Percentiles rank a stretch among this genome's conserved stretches.
Conservation (phyloP, 1,140 invertebrate species). For the Zaprionus lachaisei region DNA sequence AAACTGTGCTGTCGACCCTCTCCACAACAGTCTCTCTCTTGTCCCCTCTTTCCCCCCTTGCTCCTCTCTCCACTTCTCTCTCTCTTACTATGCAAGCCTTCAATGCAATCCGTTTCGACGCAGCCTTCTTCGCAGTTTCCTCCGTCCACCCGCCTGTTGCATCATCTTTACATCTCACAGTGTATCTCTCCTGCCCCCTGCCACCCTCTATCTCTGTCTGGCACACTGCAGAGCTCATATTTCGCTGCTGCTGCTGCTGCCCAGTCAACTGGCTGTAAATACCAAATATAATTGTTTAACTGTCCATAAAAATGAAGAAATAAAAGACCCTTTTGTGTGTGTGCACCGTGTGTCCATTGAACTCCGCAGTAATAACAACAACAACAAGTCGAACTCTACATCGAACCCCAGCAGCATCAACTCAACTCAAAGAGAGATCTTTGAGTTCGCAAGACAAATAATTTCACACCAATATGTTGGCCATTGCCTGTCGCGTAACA, state of each 20-base stretch:
- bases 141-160: slow-evolving; percentile 43
- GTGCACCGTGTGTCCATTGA: slow-evolving; percentile 59
- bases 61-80: slow-evolving; percentile 8
- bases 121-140: slow-evolving; percentile 42
- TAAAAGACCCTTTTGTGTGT: slow-evolving; percentile 73
- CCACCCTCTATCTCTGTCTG: not conserved
- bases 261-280: slow-evolving; percentile 63
- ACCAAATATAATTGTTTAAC: slow-evolving; percentile 82
- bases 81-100: slow-evolving; percentile 11
- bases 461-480: slow-evolving; percentile 73
- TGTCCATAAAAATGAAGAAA: slow-evolving; percentile 74
- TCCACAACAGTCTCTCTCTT: not conserved
- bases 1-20: slow-evolving; percentile 33
- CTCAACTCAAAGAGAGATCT: slow-evolving; percentile 59
- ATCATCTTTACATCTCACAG: slow-evolving; percentile 52
- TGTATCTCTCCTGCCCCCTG: not conserved
- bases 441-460: slow-evolving; percentile 58
- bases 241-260: slow-evolving; percentile 38
- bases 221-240: slow-evolving; percentile 59
- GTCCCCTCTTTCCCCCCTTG: not conserved
- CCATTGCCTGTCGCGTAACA: slow-evolving; percentile 27
- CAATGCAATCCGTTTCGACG: not conserved
- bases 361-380: slow-evolving; percentile 37
- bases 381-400: not conserved
- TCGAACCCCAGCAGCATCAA: slow-evolving; percentile 1